Evolutionary conservation across 2,888 invertebrate genomes (phyloP), one percentile per base, ranked within the genome.

Genomic region (Electrophaes corylata): DNA sequence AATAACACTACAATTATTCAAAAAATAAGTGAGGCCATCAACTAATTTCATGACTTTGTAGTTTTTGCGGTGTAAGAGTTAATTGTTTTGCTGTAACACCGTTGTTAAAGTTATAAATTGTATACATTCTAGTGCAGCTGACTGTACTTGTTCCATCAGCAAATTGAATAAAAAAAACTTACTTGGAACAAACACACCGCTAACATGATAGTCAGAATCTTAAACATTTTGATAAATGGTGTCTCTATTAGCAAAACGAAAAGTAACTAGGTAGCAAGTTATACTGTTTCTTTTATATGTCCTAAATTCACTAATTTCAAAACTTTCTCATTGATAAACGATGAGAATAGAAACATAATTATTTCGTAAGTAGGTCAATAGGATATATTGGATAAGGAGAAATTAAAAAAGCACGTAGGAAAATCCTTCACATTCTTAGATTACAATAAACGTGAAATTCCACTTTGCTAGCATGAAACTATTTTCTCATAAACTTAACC

Each of bases 181-280:
- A 65, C 62, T 45, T 60, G 33, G 10, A 57, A 40, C 1, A 61
- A 16, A 52, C 57, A 52, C 35, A 55, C n/a, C 43, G 41, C 23
- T 2, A 56, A 49, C 35, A 61, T 35, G 11, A 45, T 26, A 10
- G 43, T 8, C 0, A 65, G 18, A 20, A 53, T 3, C 26, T 40
- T 47, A 20, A 33, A 29, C 60, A 65, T 65, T 43, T 37, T 51
- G 14, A 29, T 39, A 16, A 8, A 3, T 23, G 19, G 23, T 35
- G 19, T 46, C 12, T 44, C 35, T 39, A 26, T n/a, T 37, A 16
- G 26, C 16, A 16, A 37, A 47, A 26, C 8, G 14, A 26, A 26
- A 16, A n/a, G n/a, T 41, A 20, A 35, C 3, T 4, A 35, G 2
- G 10, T 37, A 29, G 16, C 4, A 49, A 8, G n/a, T 12, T 8